Evolutionary conservation across 64 coral and sea anemone genomes (phyloP).

Genomic region (Hydrozoanthus tunicans): DNA sequence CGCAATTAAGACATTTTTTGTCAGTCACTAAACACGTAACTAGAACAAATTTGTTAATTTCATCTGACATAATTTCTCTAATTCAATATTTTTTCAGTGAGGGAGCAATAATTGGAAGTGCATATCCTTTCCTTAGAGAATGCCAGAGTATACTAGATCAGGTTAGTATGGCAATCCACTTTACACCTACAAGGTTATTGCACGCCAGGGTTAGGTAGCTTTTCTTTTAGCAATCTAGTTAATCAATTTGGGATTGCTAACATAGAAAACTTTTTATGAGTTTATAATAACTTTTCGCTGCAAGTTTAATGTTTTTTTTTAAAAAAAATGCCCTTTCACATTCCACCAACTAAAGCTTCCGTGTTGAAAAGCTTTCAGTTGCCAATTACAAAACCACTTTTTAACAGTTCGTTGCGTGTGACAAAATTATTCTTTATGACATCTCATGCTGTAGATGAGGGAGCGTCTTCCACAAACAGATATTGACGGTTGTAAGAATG

Average conservation of each 20-base stretch:
- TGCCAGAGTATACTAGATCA: conserved; percentile 72
- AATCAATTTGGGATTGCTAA: too few species aligned
- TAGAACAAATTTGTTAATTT: background rate
- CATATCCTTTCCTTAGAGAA: conserved; percentile 77
- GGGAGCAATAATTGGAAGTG: conserved; percentile 69
- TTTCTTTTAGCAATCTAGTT: too few species aligned
- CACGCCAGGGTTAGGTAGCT: background rate
- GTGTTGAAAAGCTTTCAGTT: too few species aligned
- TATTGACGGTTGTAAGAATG: conserved; percentile 88
- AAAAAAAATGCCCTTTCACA: too few species aligned
- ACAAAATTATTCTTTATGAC: too few species aligned
- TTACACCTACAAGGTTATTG: background rate
- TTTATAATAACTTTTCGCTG: too few species aligned
- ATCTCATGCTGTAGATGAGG: conserved; percentile 55
- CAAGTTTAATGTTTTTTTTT: too few species aligned
- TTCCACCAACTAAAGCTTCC: too few species aligned
- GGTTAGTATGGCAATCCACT: conserved; percentile 35
- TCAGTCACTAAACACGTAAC: background rate
- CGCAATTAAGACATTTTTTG: background rate
- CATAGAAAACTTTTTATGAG: too few species aligned
- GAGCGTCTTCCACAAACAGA: conserved; percentile 83
- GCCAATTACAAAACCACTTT: too few species aligned
- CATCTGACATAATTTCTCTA: background rate
- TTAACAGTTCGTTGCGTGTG: too few species aligned
- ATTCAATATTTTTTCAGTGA: conserved; percentile 49